Base-by-base conservation (phyloP, 1,140 invertebrate genomes). In the Metopolophium dirhodum region DNA sequence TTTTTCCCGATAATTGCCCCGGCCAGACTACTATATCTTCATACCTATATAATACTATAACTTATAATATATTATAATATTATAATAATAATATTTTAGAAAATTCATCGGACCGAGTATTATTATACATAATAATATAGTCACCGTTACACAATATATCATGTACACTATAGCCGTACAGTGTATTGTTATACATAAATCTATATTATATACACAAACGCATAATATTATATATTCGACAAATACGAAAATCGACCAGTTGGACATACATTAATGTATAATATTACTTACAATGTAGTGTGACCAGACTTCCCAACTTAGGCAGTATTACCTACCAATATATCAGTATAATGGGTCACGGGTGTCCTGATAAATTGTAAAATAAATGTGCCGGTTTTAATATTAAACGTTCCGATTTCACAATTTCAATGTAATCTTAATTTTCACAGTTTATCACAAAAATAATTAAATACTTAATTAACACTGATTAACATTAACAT, bases 21-120 rank as follows among this genome's bases (percentile, higher is more conserved):
- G 85, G 30, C 37, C 83, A 85, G 83, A 85, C 83, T 85, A 41
- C 83, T 85, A 77, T 35, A 77, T 77, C 83, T n/a, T 77, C 83
- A 85, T 11, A 41, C 7, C 83, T 23, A 41, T 23, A 41, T 85
- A 85, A 41, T 85, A 85, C 23, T 85, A 85, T 30, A n/a, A 77
- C 61, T 77, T 85, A 45, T 26, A 26, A 45, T 26, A 26, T 54
- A 82, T 14, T 26, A 37, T 35, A 37, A 37, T 37, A 37, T 83
- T 8, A 35, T 37, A 83, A 83, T 83, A 83, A 82, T 37, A 37
- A 20, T 30, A 30, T 77, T n/a, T 77, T 4, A 20, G 6, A 77
- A 77, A n/a, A 57, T n/a, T 7, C 61, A n/a, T 20, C 4, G n/a
- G 61, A 18, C 30, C 61, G 30, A 77, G 61, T 77, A n/a, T 77